Evolutionary conservation across 2,888 invertebrate species (phyloP).

Genomic region (Agrochola lychnidis): DNA sequence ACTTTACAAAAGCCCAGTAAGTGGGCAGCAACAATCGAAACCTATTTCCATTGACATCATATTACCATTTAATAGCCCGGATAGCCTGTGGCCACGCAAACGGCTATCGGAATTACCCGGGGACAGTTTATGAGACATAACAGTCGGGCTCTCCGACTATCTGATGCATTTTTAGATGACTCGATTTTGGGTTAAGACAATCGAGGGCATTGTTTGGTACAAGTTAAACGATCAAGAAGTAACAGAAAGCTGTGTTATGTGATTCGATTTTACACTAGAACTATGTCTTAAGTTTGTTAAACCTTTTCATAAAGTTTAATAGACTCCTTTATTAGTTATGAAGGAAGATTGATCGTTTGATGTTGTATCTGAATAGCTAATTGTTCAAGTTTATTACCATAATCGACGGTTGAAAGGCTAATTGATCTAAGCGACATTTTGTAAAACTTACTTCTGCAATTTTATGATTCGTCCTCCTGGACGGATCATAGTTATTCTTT

Average conservation of each 20-base stretch:
- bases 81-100: constrained; percentile 72
- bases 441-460: too few relatives aligned
- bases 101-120: constrained; percentile 79
- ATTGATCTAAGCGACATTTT: too few relatives aligned
- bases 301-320: too few relatives aligned
- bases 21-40: constrained; percentile 63
- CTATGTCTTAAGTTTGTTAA: not conserved
- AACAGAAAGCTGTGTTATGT: fast-evolving
- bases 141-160: constrained; percentile 70
- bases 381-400: too few relatives aligned
- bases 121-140: constrained; percentile 89
- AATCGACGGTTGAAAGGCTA: too few relatives aligned
- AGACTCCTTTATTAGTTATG: too few relatives aligned
- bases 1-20: constrained; percentile 54
- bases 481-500: too few relatives aligned
- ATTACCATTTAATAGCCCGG: constrained; percentile 70
- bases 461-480: too few relatives aligned
- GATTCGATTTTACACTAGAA: not conserved
- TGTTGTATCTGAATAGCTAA: too few relatives aligned
- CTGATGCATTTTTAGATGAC: constrained; percentile 84
- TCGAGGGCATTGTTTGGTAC: constrained; percentile 70
- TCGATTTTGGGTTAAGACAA: constrained; percentile 88
- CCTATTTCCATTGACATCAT: constrained; percentile 66
- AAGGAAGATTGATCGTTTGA: too few relatives aligned
- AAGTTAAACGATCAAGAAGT: constrained; percentile 32